These are phyloP conservation scores for Thalassoma bifasciatum DNA, from an alignment of 2,113 vertebrate genomes.

Conservation along the genomic window DNA sequence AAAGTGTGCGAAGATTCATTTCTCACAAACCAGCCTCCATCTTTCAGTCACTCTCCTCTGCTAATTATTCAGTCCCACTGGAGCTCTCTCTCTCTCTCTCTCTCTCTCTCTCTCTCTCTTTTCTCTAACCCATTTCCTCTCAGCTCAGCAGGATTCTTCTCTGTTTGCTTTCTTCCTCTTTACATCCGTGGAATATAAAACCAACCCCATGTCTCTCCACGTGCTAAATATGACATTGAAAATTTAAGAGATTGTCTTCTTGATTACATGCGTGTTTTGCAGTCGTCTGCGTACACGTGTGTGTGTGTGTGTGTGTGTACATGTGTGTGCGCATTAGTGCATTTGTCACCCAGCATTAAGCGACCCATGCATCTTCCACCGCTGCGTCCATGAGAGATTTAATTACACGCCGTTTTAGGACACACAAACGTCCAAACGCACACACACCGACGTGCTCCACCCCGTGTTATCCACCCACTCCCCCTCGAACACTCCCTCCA, in stretches of 20 bases:
- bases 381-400: constrained; percentile 35
- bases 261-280: background rate
- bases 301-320: background rate
- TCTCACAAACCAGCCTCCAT: no score
- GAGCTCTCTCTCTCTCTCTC: no score
- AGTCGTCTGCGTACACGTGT: no score
- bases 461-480: constrained; percentile 33
- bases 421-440: constrained; percentile 6
- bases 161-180: constrained; percentile 19
- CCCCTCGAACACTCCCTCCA: constrained; percentile 25
- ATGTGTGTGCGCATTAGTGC: background rate
- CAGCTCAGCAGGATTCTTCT: no score
- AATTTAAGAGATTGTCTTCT: constrained; percentile 1
- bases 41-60: no score
- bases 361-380: constrained; percentile 47
- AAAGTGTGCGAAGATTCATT: no score
- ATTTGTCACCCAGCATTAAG: constrained; percentile 48
- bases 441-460: background rate
- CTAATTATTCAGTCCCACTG: no score
- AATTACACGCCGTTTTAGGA: constrained; percentile 41
- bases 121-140: no score
- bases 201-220: background rate
- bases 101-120: no score
- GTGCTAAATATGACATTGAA: constrained; percentile 13
- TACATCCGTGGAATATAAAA: background rate